A percentile compares a stretch with the other conserved stretches of the same genome.
These are phyloP conservation scores for Capitulum mitella DNA, from an alignment of 2,888 invertebrate species.

Conservation along the genomic window DNA sequence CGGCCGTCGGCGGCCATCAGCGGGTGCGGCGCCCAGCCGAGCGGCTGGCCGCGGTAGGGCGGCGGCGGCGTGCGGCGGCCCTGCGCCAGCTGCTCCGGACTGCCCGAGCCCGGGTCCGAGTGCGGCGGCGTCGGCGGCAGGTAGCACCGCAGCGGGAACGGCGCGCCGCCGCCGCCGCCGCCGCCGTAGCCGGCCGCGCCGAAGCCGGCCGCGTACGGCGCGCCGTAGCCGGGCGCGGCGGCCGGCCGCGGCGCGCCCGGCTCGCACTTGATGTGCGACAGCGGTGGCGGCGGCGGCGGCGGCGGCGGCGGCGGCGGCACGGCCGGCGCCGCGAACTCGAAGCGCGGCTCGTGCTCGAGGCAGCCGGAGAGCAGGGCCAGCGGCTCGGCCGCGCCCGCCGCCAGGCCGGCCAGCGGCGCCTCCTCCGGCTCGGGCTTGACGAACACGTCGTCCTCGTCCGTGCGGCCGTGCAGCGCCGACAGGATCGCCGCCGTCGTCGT, in stretches of 20 bases:
- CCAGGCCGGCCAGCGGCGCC: slow-evolving; percentile 39
- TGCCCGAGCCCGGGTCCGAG: slow-evolving; percentile 26
- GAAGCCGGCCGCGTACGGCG: not conserved
- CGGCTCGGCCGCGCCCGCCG: slow-evolving; percentile 25
- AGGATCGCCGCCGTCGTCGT: no score
- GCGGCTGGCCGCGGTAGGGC: slow-evolving; percentile 9
- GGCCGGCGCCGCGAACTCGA: slow-evolving; percentile 7
- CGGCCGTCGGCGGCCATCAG: slow-evolving; percentile 23
- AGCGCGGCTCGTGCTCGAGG: not conserved
- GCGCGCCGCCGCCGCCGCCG: slow-evolving; percentile 12
- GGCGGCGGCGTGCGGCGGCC: slow-evolving; percentile 27
- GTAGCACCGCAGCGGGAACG: slow-evolving; percentile 26
- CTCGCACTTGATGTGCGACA: slow-evolving; percentile 28
- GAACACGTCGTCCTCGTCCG: slow-evolving; percentile 21
- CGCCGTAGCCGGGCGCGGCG: not conserved
- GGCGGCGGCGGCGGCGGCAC: not conserved
- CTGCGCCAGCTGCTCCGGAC: slow-evolving; percentile 26
- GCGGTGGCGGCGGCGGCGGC: not conserved
- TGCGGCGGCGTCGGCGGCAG: slow-evolving; percentile 25
- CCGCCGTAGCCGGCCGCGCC: slow-evolving; percentile 26
- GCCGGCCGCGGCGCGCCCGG: slow-evolving; percentile 27
- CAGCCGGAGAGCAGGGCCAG: not conserved
- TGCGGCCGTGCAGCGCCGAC: slow-evolving; percentile 11
- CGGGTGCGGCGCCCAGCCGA: slow-evolving; percentile 30
- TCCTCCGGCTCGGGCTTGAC: slow-evolving; percentile 40